Base-by-base conservation (phyloP, 2,888 invertebrate genomes). In the Siphonodentalium dalli region DNA sequence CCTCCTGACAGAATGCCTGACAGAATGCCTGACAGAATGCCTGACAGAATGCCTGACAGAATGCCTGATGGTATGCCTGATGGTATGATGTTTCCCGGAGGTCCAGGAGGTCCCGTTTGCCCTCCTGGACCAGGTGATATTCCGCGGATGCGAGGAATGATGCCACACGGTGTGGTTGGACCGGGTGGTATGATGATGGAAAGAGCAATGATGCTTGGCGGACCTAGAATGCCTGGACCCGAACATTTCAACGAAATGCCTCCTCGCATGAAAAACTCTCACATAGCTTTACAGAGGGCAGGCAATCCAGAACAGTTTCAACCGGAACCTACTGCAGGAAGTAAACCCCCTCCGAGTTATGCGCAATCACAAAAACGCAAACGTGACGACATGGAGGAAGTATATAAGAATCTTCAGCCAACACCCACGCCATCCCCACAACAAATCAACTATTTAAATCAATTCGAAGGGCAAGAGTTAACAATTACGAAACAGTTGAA, bases 401-500 rank as follows among this genome's bases (percentile, higher is more conserved):
- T 94, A 90, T 78, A 77, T 60, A 77, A 78, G 68, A 78, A 79
- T 55, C 64, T 80, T 28, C 80, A 80, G 59, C 94, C 94, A 62
- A 94, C 95, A 73, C 94, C 95, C n/a, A n/a, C n/a, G n/a, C n/a
- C n/a, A 66, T 94, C 94, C 64, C 95, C 95, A 53, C 93, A 94
- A 84, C 94, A 93, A 86, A 93, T 95, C 80, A 93, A 92, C 71
- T 95, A 94, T 85, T 88, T 94, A 77, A 93, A 92, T 85, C 90
- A 93, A 71, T 94, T 95, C 82, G 94, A 95, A 86, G 93, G 93
- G 61, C 94, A 95, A 86, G 95, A 95, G 84, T 85, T 95, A 77
- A 94, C 93, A 70, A 95, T 95, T 84, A 94, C 94, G 80, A 94
- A 94, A 82, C 94, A 95, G 84, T 91, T 93, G 42, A 95, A 95